These are phyloP conservation scores for Diaperis boleti DNA, from an alignment of 2,888 invertebrate genomes.

Conservation along the genomic window DNA sequence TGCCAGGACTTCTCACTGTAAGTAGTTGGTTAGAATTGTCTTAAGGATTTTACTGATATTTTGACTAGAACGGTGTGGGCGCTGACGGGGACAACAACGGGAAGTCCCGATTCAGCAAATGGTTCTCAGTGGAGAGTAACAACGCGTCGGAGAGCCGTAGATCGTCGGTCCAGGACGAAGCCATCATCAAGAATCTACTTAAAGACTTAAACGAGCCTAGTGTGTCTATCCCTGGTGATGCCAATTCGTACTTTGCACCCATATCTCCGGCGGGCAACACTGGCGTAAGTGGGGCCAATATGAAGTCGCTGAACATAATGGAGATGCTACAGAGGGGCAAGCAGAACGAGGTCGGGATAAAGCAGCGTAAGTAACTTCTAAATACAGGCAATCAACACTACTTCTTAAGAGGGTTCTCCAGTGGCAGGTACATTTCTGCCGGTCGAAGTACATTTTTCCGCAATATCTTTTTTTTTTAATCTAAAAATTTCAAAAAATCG, in stretches of 20 bases:
- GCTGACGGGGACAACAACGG: constrained; percentile 65
- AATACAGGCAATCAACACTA: no score
- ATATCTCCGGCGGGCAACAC: constrained; percentile 75
- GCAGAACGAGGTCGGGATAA: constrained; percentile 62
- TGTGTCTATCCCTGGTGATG: constrained; percentile 66
- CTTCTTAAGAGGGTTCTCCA: no score
- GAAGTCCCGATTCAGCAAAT: constrained; percentile 82
- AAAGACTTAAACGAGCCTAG: constrained; percentile 70
- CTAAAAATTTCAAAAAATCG: no score
- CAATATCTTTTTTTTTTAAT: no score
- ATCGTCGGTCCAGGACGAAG: constrained; percentile 73
- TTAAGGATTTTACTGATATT: background rate
- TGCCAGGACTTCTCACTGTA: constrained; percentile 80
- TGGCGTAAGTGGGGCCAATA: constrained; percentile 49
- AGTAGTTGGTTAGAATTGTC: no score
- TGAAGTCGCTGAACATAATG: constrained; percentile 69
- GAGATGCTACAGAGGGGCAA: constrained; percentile 80
- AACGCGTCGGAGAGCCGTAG: constrained; percentile 62
- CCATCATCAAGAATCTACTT: constrained; percentile 73
- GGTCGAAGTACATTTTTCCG: no score
- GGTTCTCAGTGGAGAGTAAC: constrained; percentile 75
- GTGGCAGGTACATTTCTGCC: no score
- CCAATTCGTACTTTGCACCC: constrained; percentile 77
- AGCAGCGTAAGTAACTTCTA: constrained; percentile 43
- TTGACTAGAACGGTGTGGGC: constrained; percentile 74